Evolutionary conservation across 2,888 invertebrate species (phyloP), one percentile per base, ranked within the genome.

Genomic region (Rhamphomyia laevipes): DNA sequence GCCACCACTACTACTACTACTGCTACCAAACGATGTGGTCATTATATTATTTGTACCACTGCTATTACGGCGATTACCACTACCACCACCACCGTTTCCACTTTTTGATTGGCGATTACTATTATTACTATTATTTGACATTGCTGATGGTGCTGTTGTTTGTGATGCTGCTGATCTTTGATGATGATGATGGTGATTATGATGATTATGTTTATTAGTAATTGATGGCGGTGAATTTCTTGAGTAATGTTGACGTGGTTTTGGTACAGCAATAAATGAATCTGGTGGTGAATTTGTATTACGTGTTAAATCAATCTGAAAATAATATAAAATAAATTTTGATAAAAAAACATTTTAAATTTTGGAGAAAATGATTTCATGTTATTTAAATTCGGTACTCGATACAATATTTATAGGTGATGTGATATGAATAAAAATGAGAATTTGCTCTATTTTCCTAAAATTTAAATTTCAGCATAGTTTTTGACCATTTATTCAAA

Each of bases 21-120:
- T 53, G 46, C 53, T 53, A 31, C 57, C 54, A 51, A 47, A 62
- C 55, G 66, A 65, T 59, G 66, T 66, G 57, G 64, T 65, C 51
- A 51, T 53, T n/a, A 53, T 49, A 7, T 21, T 21, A 18, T 50
- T 52, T 41, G 52, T 46, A 43, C 48, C 44, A 45, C 47, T 49
- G 43, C 46, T 51, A 16, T 50, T 53, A 33, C 50, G 47, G 16
- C 50, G 47, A 40, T 46, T 49, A 35, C 31, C 35, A 27, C 27
- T 33, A 11, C 31, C 45, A 43, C 17, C 45, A 31, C 50, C 50
- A 16, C 44, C 48, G 11, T 37, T 33, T 27, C 45, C 43, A 35
- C 31, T 44, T 15, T 21, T 21, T 42, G 42, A 27, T 42, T 23
- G 42, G n/a, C 6, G 42, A 42, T 35, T 35, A 27, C 9, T 27